phyloP scores from a whole-genome alignment of 2,113 vertebrate genomes.

The Phainopepla nitens region DNA sequence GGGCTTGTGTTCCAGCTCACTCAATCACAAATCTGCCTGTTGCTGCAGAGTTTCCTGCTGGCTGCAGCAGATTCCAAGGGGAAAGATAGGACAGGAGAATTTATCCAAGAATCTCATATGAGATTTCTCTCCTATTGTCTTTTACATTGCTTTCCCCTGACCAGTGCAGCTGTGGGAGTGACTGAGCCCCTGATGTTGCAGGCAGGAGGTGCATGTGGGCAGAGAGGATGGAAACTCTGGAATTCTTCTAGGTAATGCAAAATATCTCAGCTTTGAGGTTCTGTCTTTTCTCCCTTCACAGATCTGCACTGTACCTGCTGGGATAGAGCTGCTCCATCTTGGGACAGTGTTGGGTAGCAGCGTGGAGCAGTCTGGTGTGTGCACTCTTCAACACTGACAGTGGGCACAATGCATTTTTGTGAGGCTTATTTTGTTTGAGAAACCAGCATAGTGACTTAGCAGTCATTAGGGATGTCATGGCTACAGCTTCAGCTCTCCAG shows the following conservation, averaged over 20 bases:
- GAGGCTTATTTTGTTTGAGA: neutral
- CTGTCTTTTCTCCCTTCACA: neutral
- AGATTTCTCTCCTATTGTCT: neutral
- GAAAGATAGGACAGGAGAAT: neutral
- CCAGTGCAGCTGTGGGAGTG: fast-evolving
- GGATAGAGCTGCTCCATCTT: neutral
- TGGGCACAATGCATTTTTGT: neutral
- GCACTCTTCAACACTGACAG: neutral
- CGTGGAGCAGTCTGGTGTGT: fast-evolving
- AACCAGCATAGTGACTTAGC: neutral
- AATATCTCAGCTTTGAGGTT: neutral
- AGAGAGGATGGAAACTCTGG: neutral
- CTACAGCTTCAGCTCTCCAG: neutral
- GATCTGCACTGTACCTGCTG: neutral
- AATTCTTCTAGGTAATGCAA: neutral
- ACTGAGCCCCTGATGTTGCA: neutral
- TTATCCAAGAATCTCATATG: neutral
- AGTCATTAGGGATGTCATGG: neutral
- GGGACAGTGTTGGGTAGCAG: neutral
- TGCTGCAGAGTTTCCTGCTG: neutral
- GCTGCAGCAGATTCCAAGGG: neutral
- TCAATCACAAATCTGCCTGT: neutral
- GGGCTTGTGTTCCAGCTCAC: neutral
- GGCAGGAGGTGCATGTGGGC: neutral
- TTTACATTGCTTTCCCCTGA: fast-evolving